Percentiles rank a stretch among this genome's conserved stretches.
Evolutionary conservation across 2,888 invertebrate genomes (phyloP).

Genomic region (Callyntrura guangdongensis): DNA sequence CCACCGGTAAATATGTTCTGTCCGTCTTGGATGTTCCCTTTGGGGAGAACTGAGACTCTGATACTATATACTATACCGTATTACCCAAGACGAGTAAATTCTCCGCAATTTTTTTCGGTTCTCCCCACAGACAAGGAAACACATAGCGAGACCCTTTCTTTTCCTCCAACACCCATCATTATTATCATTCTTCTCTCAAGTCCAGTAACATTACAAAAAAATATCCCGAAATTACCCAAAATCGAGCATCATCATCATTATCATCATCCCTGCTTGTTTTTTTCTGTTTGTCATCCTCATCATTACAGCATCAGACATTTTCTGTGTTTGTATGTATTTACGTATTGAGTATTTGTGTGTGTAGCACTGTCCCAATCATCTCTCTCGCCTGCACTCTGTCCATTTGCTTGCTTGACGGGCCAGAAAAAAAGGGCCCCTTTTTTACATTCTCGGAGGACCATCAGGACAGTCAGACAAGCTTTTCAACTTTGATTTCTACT

Average conservation of each 20-base stretch:
- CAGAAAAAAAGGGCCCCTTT: neutral
- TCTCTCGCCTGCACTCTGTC: neutral
- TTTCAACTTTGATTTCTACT: neutral
- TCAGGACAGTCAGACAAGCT: neutral
- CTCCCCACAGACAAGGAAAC: too few relatives aligned
- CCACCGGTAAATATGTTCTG: too few relatives aligned
- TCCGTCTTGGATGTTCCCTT: neutral
- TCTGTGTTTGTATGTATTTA: too few relatives aligned
- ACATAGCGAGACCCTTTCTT: too few relatives aligned
- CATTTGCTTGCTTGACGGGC: neutral
- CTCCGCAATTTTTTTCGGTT: too few relatives aligned
- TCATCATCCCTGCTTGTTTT: neutral
- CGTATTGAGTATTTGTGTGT: neutral
- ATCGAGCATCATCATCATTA: neutral
- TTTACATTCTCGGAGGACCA: neutral
- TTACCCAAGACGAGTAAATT: too few relatives aligned
- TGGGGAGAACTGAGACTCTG: conserved; percentile 21
- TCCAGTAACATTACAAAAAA: neutral
- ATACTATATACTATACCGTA: too few relatives aligned
- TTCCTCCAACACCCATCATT: too few relatives aligned
- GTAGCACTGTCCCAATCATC: conserved; percentile 16
- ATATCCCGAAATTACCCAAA: neutral
- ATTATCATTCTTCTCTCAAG: too few relatives aligned
- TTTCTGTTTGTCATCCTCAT: conserved; percentile 34
- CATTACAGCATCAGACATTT: conserved; percentile 32